Conservation (phyloP, 2,113 vertebrate genomes). For the Heptranchias perlo region DNA sequence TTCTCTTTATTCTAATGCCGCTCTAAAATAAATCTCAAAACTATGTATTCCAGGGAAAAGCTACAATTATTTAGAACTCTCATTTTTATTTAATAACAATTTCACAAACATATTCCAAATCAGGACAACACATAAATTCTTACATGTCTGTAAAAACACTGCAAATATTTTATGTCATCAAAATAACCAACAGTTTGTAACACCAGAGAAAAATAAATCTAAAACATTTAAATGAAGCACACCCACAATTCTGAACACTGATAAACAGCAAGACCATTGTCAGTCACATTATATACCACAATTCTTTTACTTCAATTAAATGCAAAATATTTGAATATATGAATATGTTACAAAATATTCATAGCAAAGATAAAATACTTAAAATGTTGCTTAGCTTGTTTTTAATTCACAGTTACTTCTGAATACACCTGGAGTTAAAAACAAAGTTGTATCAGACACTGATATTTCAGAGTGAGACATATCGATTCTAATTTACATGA, state of each 20-base stretch:
- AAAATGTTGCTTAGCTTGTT: no score
- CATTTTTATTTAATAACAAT: slow-evolving; percentile 13
- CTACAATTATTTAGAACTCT: background rate
- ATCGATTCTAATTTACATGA: background rate
- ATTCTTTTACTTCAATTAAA: background rate
- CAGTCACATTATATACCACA: background rate
- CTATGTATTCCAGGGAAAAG: background rate
- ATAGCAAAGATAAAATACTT: background rate
- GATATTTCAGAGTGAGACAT: background rate
- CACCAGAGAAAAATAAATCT: background rate
- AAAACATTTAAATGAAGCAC: background rate
- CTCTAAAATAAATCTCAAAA: background rate
- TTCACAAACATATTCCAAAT: slow-evolving; percentile 16
- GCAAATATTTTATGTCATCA: slow-evolving; percentile 7
- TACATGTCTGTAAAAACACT: background rate
- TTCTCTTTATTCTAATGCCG: background rate
- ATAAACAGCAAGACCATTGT: background rate
- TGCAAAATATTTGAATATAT: slow-evolving; percentile 8
- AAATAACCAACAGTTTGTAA: slow-evolving; percentile 11
- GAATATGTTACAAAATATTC: background rate
- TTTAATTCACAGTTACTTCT: background rate
- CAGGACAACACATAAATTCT: slow-evolving; percentile 5
- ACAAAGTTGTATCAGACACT: background rate
- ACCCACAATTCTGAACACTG: background rate
- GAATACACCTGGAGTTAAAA: background rate